A percentile compares a stretch with the other conserved stretches of the same genome.
Evolutionary conservation across 2,797 vertebrate genomes (phyloP).

Genomic region (Channallabes apus): DNA sequence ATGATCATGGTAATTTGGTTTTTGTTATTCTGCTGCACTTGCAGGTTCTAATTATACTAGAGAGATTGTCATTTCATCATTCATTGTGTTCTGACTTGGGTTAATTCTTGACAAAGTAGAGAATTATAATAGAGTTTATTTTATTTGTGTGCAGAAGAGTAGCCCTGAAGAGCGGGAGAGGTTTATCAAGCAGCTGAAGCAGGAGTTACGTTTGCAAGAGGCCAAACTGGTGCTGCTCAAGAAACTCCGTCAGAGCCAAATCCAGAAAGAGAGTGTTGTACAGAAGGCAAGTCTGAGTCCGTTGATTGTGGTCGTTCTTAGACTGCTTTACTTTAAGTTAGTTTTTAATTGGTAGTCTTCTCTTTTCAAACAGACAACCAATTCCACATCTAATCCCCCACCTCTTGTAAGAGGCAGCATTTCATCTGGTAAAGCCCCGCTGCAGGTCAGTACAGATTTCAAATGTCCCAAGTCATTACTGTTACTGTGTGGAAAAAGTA

Average conservation of each 20-base stretch:
- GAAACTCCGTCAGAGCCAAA: slow-evolving; percentile 96
- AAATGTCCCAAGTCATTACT: neutral
- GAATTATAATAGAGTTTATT: neutral
- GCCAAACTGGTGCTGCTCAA: slow-evolving; percentile 95
- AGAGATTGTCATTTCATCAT: neutral
- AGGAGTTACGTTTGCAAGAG: slow-evolving; percentile 94
- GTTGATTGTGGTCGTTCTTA: neutral
- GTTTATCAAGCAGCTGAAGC: slow-evolving; percentile 92
- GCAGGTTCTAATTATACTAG: neutral
- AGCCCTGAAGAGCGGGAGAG: slow-evolving; percentile 88
- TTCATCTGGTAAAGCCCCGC: slow-evolving; percentile 82
- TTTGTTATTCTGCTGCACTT: neutral
- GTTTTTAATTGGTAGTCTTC: neutral
- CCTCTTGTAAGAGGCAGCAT: slow-evolving; percentile 89
- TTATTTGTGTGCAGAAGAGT: slow-evolving; percentile 78
- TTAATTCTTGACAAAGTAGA: neutral
- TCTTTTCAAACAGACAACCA: slow-evolving; percentile 69
- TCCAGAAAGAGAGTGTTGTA: slow-evolving; percentile 88
- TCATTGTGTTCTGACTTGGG: neutral
- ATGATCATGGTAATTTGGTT: slow-evolving; percentile 82
- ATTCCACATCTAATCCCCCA: slow-evolving; percentile 86
- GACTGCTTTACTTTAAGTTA: neutral
- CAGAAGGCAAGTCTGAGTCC: slow-evolving; percentile 80
- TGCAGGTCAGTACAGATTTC: slow-evolving; percentile 79
- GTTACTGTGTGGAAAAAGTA: neutral